Base-by-base conservation (phyloP, 2,888 invertebrate species). In the Pterostichus madidus region DNA sequence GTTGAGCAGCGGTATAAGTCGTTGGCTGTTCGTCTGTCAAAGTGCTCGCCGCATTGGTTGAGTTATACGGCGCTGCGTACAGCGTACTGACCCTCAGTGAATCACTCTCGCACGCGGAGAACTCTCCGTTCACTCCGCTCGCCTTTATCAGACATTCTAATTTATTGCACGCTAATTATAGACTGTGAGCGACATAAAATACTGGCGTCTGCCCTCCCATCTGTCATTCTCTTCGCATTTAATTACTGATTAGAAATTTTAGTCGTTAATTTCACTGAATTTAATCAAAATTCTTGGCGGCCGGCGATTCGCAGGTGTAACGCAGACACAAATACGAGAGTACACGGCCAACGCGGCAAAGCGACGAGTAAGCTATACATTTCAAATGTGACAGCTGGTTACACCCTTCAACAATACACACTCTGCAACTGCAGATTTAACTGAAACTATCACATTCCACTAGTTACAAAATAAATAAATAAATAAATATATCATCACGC, bases 151-250 rank as follows among this genome's bases (percentile, higher is more conserved):
- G 86, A 86, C 87, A 85, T 85, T 85, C 86, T 87, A 86, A 87
- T 87, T 87, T 87, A 87, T 87, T 86, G 86, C 84, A 83, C 86
- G 84, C 86, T 87, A 87, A 87, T 87, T 87, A 87, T 87, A 87
- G 87, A 86, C 64, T 86, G 85, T 85, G 86, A 86, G 86, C 85
- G 87, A 87, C 87, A 87, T 87, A 87, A 87, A 87, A 87, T 86
- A 87, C 86, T 84, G 84, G 83, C 84, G 84, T 84, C 85, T 83
- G 85, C 85, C 85, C 86, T 85, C 86, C 86, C 85, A 85, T 85
- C 85, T 85, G 85, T 85, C 85, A 81, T 78, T 77, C 84, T 15
- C 6, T 59, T 56, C 49, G 35, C 64, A 49, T 49, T 83, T 83
- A 83, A 83, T 83, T 83, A 77, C 77, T 83, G 83, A 83, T 83